Evolutionary conservation across 2,113 vertebrate species (phyloP).

Genomic region (Mormyrus iriodes): DNA sequence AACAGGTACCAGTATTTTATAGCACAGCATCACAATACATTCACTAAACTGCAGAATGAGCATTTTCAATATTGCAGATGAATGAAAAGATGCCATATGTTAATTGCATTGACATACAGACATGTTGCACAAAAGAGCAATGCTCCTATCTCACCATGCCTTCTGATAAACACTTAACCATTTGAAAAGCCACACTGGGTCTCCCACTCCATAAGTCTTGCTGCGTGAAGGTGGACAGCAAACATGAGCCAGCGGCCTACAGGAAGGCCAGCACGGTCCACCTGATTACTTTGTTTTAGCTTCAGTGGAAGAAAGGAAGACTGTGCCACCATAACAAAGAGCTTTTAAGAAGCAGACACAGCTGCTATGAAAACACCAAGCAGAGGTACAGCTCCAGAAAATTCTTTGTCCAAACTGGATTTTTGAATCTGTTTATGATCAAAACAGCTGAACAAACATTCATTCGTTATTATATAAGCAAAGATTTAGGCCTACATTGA

Average conservation of each 20-base stretch:
- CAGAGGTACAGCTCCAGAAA: background rate
- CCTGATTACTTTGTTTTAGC: background rate
- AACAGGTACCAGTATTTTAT: background rate
- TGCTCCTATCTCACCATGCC: background rate
- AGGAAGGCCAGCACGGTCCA: background rate
- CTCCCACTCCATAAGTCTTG: background rate
- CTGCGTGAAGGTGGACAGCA: background rate
- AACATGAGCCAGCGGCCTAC: background rate
- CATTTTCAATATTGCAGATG: background rate
- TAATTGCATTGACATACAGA: background rate
- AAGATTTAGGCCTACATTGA: background rate
- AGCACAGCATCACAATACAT: background rate
- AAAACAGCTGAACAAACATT: background rate
- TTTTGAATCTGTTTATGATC: background rate
- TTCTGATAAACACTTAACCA: background rate
- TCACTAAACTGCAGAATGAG: background rate
- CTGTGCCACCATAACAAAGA: background rate
- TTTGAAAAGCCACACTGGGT: background rate
- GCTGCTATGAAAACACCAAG: background rate
- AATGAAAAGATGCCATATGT: background rate
- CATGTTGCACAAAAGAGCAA: background rate
- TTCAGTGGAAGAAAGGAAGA: background rate
- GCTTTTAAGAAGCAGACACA: background rate
- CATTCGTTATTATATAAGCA: background rate
- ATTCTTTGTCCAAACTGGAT: background rate